Conservation (phyloP, 2,113 vertebrate genomes). For the Caranx melampygus region DNA sequence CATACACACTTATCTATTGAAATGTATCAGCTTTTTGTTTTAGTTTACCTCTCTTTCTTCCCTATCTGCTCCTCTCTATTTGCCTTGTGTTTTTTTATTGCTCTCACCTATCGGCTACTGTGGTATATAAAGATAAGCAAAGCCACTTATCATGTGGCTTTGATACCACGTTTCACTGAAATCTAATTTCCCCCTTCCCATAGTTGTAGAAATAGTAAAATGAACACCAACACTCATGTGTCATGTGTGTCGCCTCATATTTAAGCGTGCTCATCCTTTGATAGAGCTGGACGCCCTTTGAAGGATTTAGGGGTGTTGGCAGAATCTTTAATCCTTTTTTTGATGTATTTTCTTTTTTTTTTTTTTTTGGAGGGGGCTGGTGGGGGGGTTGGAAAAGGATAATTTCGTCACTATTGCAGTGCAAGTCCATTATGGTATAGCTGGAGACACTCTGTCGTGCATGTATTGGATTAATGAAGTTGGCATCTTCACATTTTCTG, state of each 20-base stretch:
- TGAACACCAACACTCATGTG: constrained; percentile 30
- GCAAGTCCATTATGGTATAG: constrained; percentile 29
- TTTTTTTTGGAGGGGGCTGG: neutral
- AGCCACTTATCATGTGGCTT: constrained; percentile 46
- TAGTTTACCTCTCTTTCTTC: neutral
- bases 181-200: constrained; percentile 33
- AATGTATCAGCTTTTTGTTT: constrained; percentile 9
- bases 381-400: neutral
- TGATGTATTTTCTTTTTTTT: constrained; percentile 71
- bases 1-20: neutral
- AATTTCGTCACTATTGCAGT: constrained; percentile 38
- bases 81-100: neutral
- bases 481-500: constrained; percentile 9
- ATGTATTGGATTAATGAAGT: constrained; percentile 15
- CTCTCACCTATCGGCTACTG: constrained; percentile 20
- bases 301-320: constrained; percentile 66
- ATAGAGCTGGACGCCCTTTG: constrained; percentile 57
- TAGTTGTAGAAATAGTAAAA: constrained; percentile 41
- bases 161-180: constrained; percentile 49
- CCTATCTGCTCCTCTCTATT: neutral
- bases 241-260: constrained; percentile 60
- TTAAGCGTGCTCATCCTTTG: constrained; percentile 61
- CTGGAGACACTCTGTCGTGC: constrained; percentile 27
- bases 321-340: constrained; percentile 73
- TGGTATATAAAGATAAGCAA: constrained; percentile 37